phyloP scores from a whole-genome alignment of 2,113 vertebrate genomes.

The Sander lucioperca region DNA sequence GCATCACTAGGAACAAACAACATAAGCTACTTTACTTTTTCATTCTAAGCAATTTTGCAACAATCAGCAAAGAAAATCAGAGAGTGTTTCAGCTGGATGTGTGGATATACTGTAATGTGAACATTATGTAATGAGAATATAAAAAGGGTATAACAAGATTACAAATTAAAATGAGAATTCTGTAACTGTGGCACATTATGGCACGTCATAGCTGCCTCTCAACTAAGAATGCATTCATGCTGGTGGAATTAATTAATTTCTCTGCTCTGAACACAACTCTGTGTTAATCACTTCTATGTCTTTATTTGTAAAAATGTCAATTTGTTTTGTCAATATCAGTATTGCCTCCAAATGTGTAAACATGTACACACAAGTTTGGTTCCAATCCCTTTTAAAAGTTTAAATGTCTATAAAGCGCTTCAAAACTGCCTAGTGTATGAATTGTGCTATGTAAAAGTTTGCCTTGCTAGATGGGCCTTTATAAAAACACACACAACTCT shows the following conservation, averaged over 20 bases:
- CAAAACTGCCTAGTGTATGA: not conserved
- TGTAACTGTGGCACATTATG: not conserved
- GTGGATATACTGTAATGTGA: not conserved
- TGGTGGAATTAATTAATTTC: too few relatives aligned
- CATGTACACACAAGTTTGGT: not conserved
- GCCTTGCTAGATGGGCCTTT: slow-evolving; percentile 1
- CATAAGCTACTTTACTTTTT: not conserved
- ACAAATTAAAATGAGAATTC: not conserved
- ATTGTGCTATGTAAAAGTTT: not conserved
- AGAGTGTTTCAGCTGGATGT: slow-evolving; percentile 9
- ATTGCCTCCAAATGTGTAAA: not conserved
- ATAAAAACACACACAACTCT: not conserved
- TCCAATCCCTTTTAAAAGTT: not conserved
- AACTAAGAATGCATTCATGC: not conserved
- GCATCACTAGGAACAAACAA: not conserved
- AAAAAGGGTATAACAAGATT: not conserved
- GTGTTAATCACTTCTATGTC: not conserved
- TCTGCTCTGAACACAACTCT: not conserved
- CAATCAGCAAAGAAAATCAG: not conserved
- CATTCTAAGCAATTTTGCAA: not conserved
- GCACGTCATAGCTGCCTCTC: not conserved
- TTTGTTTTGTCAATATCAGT: not conserved
- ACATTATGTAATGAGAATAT: not conserved
- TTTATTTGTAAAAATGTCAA: not conserved
- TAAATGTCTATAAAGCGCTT: not conserved